Evolutionary conservation across 1,140 invertebrate species (phyloP).

Genomic region (Dendrolimus kikuchii): DNA sequence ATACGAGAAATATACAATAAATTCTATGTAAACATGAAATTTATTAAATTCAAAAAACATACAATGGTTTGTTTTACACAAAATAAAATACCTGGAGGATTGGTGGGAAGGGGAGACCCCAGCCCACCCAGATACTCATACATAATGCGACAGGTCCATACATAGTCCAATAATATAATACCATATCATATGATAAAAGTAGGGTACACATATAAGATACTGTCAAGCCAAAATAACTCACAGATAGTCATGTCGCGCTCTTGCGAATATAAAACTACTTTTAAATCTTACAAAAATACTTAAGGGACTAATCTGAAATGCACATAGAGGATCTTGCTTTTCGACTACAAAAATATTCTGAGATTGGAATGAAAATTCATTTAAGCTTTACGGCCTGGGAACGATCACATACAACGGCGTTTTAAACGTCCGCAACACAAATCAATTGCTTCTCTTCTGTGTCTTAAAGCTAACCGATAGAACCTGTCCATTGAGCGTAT

Average conservation of each 20-base stretch:
- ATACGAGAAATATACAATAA: conserved; percentile 69
- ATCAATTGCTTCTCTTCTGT: conserved; percentile 78
- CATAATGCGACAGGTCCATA: conserved; percentile 61
- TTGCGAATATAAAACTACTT: conserved; percentile 65
- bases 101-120: conserved; percentile 32
- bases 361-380: conserved; percentile 70
- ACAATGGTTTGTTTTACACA: conserved; percentile 70
- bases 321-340: conserved; percentile 65
- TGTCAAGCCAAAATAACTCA: conserved; percentile 66
- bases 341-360: conserved; percentile 71
- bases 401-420: conserved; percentile 54
- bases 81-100: conserved; percentile 71
- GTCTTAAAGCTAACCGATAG: conserved; percentile 99
- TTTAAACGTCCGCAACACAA: conserved; percentile 46
- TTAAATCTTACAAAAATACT: conserved; percentile 72
- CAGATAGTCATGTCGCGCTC: conserved; percentile 67
- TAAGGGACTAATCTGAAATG: conserved; percentile 69
- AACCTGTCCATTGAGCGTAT: conserved; percentile 96
- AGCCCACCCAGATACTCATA: conserved; percentile 35
- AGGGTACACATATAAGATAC: conserved; percentile 68
- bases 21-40: conserved; percentile 71
- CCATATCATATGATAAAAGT: conserved; percentile 59
- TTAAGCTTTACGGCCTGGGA: conserved; percentile 57
- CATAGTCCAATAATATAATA: conserved; percentile 66
- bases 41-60: conserved; percentile 73